These are phyloP conservation scores for Drosophila borborema DNA, from an alignment of 2,888 invertebrate species.

Conservation along the genomic window DNA sequence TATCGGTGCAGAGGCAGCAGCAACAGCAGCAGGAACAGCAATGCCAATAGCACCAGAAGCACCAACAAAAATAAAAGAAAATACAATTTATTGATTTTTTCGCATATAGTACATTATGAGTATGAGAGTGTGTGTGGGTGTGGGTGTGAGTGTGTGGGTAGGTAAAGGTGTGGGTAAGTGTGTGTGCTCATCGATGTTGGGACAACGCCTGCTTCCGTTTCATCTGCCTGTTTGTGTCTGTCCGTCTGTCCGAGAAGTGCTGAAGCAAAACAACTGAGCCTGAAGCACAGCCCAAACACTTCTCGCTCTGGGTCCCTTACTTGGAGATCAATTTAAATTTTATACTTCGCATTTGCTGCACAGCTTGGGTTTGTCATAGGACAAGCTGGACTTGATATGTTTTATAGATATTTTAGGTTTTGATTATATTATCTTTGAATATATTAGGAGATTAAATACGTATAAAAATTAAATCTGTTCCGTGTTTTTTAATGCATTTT, in stretches of 20 bases:
- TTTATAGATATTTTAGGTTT: too few species aligned
- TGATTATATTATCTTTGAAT: too few species aligned
- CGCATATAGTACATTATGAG: slow-evolving; percentile 43
- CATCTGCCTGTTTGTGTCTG: slow-evolving; percentile 53
- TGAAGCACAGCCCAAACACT: slow-evolving; percentile 7
- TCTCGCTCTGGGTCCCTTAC: neutral
- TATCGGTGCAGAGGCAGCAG: slow-evolving; percentile 11
- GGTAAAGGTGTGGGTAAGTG: neutral
- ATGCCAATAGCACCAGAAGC: neutral
- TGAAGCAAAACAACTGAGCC: slow-evolving; percentile 72
- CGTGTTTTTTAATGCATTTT: neutral
- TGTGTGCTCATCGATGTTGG: slow-evolving; percentile 45
- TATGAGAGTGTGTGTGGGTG: slow-evolving; percentile 10
- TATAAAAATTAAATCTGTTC: neutral
- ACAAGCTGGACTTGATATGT: neutral
- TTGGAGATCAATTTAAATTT: slow-evolving; percentile 25
- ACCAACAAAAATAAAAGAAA: slow-evolving; percentile 49
- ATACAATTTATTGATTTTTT: slow-evolving; percentile 78
- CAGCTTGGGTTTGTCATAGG: neutral
- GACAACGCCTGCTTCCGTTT: slow-evolving; percentile 59
- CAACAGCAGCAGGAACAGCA: neutral
- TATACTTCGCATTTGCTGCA: slow-evolving; percentile 48
- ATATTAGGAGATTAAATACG: too few species aligned
- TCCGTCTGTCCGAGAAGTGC: slow-evolving; percentile 65
- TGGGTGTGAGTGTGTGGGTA: slow-evolving; percentile 12